A percentile compares a stretch with the other conserved stretches of the same genome.
Evolutionary conservation across 2,888 invertebrate species (phyloP).

Genomic region (Clitarchus hookeri): DNA sequence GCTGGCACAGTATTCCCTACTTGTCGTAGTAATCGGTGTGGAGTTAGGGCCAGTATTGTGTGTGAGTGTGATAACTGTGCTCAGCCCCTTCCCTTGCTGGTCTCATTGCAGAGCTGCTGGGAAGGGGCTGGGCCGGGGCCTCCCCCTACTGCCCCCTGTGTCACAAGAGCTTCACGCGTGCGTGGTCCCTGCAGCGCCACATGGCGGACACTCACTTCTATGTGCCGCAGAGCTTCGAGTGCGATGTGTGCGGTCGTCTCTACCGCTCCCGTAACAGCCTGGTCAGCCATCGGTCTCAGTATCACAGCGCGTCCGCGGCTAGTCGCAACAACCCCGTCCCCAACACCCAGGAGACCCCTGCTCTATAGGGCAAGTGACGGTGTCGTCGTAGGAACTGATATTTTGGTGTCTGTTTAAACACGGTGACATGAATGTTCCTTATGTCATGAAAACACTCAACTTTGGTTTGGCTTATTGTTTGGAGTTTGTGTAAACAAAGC

Average conservation of each 20-base stretch:
- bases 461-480: no score
- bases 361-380: neutral
- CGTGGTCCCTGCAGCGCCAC: constrained; percentile 59
- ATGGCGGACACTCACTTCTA: constrained; percentile 58
- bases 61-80: constrained; percentile 31
- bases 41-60: neutral
- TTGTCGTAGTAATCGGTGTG: neutral
- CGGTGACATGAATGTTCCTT: no score
- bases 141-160: constrained; percentile 54
- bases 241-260: constrained; percentile 57
- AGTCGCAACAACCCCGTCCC: constrained; percentile 7
- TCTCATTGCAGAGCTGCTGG: constrained; percentile 44
- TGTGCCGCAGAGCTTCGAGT: constrained; percentile 56
- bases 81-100: constrained; percentile 43
- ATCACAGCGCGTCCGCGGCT: constrained; percentile 50
- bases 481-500: no score
- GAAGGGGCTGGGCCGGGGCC: constrained; percentile 42
- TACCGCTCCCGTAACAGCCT: constrained; percentile 58
- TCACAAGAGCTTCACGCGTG: constrained; percentile 57
- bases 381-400: neutral
- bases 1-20: neutral
- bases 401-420: no score
- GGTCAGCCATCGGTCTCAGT: constrained; percentile 58
- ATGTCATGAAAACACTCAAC: no score
- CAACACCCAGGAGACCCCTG: neutral